Base-by-base conservation (phyloP, 2,888 invertebrate genomes). In the Pterobdella sp. region DNA sequence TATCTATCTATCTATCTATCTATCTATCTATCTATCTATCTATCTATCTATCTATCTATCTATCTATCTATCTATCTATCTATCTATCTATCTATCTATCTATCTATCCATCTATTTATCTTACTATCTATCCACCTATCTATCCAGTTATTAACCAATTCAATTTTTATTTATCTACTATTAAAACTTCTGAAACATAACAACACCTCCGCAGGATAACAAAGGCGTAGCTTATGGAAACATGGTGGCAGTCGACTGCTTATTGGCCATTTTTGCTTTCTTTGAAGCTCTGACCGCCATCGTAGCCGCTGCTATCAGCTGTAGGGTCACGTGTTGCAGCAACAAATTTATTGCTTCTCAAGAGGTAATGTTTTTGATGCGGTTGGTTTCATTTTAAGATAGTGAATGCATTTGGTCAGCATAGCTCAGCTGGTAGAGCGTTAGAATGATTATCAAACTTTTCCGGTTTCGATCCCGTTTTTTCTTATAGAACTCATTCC, bases 311-410 rank as follows among this genome's bases (percentile, higher is more conserved):
- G 71, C 71, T 36, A 56, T 71, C 37, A 36, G 71, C 71, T 71
- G 71, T 34, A 29, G 34, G 4, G 71, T 71, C 71, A 71, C 71
- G 18, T 71, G 71, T 37, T 71, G 71, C 71, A 71, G 63, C 71
- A 63, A 37, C 63, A 60, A 71, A 22, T 71, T 71, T 32, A 2
- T 29, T 2, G 71, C 71, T 14, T 42, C 71, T 29, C 71, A 71
- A 35, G 32, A 71, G 31, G 69, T 69, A 49, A 18, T 49, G 22
- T 49, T 49, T 18, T 49, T 49, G 22, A 18, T 49, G 56, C 26
- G 18, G 56, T 22, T 26, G 29, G 22, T 56, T 36, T 36, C 65
- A 72, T 72, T n/a, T n/a, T n/a, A n/a, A n/a, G n/a, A n/a, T n/a
- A n/a, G n/a, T n/a, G n/a, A n/a, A n/a, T n/a, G n/a, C n/a, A n/a